Evolutionary conservation across 2,797 vertebrate genomes (phyloP).

Genomic region (Agapornis canus): DNA sequence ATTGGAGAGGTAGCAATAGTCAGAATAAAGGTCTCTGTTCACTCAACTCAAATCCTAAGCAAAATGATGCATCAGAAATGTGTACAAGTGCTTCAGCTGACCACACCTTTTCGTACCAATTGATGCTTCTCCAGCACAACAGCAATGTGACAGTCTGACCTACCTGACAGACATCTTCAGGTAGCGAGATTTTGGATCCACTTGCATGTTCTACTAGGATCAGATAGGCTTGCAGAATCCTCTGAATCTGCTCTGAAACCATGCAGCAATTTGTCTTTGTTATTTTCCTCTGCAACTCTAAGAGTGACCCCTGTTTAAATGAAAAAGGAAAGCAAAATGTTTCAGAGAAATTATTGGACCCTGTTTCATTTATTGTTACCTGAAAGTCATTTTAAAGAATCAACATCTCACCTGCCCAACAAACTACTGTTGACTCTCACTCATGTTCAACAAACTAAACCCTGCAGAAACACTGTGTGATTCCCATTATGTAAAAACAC

Average conservation of each 20-base stretch:
- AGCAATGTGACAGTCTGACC: background rate
- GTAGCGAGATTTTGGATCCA: constrained; percentile 87
- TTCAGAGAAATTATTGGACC: background rate
- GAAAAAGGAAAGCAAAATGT: background rate
- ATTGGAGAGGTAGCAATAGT: background rate
- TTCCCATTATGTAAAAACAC: background rate
- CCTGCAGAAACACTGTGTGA: background rate
- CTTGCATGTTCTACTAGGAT: constrained; percentile 83
- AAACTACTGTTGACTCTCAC: background rate
- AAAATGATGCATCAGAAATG: background rate
- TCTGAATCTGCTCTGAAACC: constrained; percentile 86
- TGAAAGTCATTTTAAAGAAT: background rate
- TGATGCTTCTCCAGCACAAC: background rate
- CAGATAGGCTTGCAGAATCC: constrained; percentile 84
- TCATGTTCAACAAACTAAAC: background rate
- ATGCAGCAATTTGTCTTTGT: constrained; percentile 49
- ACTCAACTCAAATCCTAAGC: background rate
- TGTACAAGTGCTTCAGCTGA: accelerated
- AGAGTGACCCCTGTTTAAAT: constrained; percentile 75
- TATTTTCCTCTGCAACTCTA: constrained; percentile 76
- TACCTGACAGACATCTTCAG: constrained; percentile 86
- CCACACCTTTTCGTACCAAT: background rate
- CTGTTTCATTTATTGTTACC: background rate
- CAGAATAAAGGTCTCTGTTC: background rate
- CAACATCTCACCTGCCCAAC: background rate